These are phyloP conservation scores for Bellardia pandia DNA, from an alignment of 2,888 invertebrate genomes.

Conservation along the genomic window DNA sequence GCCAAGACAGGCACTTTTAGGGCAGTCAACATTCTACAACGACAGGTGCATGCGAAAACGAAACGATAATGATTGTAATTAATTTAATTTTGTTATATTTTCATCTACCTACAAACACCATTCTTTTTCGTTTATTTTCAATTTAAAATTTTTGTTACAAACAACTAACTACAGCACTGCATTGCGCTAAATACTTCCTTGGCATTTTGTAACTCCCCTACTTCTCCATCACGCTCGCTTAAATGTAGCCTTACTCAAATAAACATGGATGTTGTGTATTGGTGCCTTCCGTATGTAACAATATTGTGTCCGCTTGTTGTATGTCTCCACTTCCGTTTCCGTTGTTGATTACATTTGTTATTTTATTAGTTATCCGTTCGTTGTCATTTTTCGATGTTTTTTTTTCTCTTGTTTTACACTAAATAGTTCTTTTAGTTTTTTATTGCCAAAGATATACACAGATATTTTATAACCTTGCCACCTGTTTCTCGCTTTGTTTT, in stretches of 20 bases:
- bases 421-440: slow-evolving; percentile 70
- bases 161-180: slow-evolving; percentile 74
- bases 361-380: slow-evolving; percentile 72
- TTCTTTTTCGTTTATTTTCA: background rate
- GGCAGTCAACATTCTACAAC: slow-evolving; percentile 30
- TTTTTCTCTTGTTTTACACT: slow-evolving; percentile 15
- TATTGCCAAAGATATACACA: slow-evolving; percentile 59
- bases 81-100: slow-evolving; percentile 83
- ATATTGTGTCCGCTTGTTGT: slow-evolving; percentile 67
- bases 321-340: slow-evolving; percentile 73
- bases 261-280: slow-evolving; percentile 28
- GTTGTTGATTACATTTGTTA: slow-evolving; percentile 73
- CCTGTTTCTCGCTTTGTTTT: slow-evolving; percentile 53
- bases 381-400: slow-evolving; percentile 63
- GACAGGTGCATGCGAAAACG: slow-evolving; percentile 77
- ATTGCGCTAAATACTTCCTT: slow-evolving; percentile 81
- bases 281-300: slow-evolving; percentile 61
- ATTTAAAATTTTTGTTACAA: slow-evolving; percentile 3
- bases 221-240: background rate
- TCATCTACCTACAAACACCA: slow-evolving; percentile 75
- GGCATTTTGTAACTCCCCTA: slow-evolving; percentile 42
- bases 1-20: slow-evolving; percentile 6
- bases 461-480: slow-evolving; percentile 68
- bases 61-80: slow-evolving; percentile 82
- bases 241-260: background rate